phyloP scores from a whole-genome alignment of 2,797 vertebrate species.

The Neosilurus mollespiculum region DNA sequence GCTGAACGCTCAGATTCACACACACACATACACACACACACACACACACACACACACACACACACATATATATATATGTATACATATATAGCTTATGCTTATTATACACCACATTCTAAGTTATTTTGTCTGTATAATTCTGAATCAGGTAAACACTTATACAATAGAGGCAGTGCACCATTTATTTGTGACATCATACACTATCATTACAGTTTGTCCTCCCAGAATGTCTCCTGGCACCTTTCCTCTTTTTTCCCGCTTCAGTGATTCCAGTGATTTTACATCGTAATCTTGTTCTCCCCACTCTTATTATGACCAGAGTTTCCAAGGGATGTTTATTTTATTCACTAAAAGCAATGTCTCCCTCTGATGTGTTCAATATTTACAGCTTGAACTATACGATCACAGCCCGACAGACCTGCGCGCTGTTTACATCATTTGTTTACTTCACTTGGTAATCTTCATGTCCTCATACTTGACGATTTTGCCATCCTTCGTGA shows the following conservation, averaged over 20 bases:
- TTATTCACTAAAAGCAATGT: neutral
- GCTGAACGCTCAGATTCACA: too few relatives aligned
- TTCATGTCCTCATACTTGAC: slow-evolving; percentile 65
- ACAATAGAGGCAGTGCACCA: neutral
- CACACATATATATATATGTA: too few relatives aligned
- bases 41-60: neutral
- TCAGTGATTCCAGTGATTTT: neutral
- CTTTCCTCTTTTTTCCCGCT: neutral
- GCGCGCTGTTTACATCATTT: neutral
- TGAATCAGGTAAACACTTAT: neutral
- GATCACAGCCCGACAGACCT: neutral
- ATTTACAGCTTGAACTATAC: neutral
- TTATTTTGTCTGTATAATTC: neutral
- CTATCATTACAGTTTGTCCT: neutral
- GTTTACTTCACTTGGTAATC: slow-evolving; percentile 50
- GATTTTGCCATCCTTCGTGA: slow-evolving; percentile 65
- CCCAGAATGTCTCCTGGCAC: neutral
- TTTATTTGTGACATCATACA: neutral
- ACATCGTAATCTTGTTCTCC: neutral
- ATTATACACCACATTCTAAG: neutral
- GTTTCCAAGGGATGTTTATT: neutral
- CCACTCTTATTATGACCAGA: neutral
- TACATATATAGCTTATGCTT: too few relatives aligned
- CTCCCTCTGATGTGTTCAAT: neutral
- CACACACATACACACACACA: too few relatives aligned